Evolutionary conservation across 2,888 invertebrate genomes (phyloP).

Genomic region (Caenorhabditis uteleia): DNA sequence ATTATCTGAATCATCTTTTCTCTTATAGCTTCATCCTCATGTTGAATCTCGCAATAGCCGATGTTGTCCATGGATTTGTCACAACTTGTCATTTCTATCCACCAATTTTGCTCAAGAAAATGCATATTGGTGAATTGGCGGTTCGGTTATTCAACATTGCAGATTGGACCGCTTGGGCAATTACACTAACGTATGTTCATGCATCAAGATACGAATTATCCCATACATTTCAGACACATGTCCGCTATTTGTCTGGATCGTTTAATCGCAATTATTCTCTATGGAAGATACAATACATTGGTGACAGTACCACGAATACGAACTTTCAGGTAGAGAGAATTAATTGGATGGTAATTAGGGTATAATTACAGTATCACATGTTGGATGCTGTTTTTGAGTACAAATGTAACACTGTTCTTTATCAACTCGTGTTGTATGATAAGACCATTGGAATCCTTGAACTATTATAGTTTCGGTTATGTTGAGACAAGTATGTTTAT

Average conservation of each 20-base stretch:
- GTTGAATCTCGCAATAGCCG: slow-evolving; percentile 67
- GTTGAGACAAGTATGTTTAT: slow-evolving; percentile 14
- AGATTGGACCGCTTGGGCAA: slow-evolving; percentile 70
- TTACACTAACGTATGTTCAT: slow-evolving; percentile 64
- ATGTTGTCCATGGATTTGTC: slow-evolving; percentile 66
- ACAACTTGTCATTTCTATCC: slow-evolving; percentile 68
- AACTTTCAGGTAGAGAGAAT: slow-evolving; percentile 42
- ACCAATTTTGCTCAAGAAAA: slow-evolving; percentile 60
- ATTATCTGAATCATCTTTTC: neutral
- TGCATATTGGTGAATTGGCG: slow-evolving; percentile 55
- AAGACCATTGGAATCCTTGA: slow-evolving; percentile 56
- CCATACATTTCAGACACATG: slow-evolving; percentile 60
- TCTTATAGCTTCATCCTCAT: slow-evolving; percentile 62
- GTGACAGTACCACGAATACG: slow-evolving; percentile 54
- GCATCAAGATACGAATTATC: neutral
- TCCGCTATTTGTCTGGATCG: slow-evolving; percentile 69
- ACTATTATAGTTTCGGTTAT: slow-evolving; percentile 68
- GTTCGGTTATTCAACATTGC: slow-evolving; percentile 66
- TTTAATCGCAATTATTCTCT: slow-evolving; percentile 65
- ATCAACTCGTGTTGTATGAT: slow-evolving; percentile 66
- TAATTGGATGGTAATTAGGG: neutral
- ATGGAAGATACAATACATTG: slow-evolving; percentile 62
- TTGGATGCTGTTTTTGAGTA: slow-evolving; percentile 59
- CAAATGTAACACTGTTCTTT: slow-evolving; percentile 61
- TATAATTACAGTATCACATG: slow-evolving; percentile 52